Evolutionary conservation across 2,113 vertebrate species (phyloP), one percentile per base, ranked within the genome.

Genomic region (Aplodontia rufa): DNA sequence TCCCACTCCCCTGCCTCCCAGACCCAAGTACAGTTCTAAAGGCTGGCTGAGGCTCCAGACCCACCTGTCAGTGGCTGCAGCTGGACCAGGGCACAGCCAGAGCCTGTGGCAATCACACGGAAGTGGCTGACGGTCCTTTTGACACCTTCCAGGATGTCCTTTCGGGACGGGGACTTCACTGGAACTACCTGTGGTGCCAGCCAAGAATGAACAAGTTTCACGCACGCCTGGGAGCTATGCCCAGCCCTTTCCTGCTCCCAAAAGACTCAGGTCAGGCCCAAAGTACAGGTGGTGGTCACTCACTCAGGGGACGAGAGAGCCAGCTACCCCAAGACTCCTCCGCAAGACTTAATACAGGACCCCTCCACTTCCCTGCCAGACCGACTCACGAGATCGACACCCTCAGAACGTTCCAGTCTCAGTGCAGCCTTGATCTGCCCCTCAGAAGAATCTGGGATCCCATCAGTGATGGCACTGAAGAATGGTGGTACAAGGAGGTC

Each of bases 11-110:
- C 17, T 4, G 2, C 10, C 7, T 17, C 8, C 79, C 20, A 10
- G 6, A 32, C 45, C 69, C 64, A 60, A 86, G 45, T 10, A 26
- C n/a, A 30, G 10, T 40, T 42, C 45, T 37, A 35, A 76, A 71
- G 53, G 37, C 74, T 32, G 49, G 71, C 47, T 40, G 60, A 55
- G 35, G 62, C 19, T 55, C 45, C 53, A 60, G 24, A 92, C 97
- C 76, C 88, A 99, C 98, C 97, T 0, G 98, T 98, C 94, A 95
- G 83, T 10, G 99, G 99, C 96, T 98, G 98, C 49, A 99, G 98
- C 94, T 99, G 98, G 66, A 99, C 94, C 62, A 99, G 97, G 16
- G 98, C 98, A 12, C 98, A 99, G 90, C 97, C 97, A 1, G 76
- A 87, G 0, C 47, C 26, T 0, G 96, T 14, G 0, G 98, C 97